Percentiles rank a stretch among this genome's conserved stretches.
Conservation (phyloP, 37 sponge, comb jelly and placozoan genomes). For the Diacarnus erythraeanus region DNA sequence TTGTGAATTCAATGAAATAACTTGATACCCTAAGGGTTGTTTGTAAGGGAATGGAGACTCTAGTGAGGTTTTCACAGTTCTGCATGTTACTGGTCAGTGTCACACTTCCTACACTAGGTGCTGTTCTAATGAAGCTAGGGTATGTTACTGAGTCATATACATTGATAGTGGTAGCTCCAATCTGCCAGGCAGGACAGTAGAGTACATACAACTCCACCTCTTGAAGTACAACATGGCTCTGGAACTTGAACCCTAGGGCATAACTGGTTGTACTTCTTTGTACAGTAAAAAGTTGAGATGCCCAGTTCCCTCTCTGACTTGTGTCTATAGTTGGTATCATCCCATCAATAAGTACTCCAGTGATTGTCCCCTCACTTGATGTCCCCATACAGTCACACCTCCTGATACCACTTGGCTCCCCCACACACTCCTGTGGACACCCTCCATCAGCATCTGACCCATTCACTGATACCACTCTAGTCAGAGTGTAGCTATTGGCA, state of each 20-base stretch:
- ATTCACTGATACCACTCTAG: neutral
- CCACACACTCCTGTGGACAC: neutral
- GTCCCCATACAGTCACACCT: neutral
- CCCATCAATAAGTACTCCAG: neutral
- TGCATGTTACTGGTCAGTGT: neutral
- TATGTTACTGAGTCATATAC: neutral
- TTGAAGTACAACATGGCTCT: neutral
- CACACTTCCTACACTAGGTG: neutral
- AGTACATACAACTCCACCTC: neutral
- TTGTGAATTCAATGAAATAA: neutral
- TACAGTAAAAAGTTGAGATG: neutral
- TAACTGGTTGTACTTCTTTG: no score
- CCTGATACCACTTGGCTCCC: neutral
- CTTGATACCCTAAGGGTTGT: neutral
- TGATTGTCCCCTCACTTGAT: neutral
- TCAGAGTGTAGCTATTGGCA: neutral
- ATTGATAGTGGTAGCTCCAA: neutral
- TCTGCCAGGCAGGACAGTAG: neutral
- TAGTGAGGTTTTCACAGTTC: neutral
- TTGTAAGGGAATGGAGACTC: neutral
- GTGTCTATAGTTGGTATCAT: neutral
- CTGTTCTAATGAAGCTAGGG: neutral
- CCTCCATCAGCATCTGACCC: neutral
- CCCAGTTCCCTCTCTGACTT: neutral
- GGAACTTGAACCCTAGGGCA: neutral